phyloP scores from a whole-genome alignment of 1,140 invertebrate species.

The Microvelia longipes region DNA sequence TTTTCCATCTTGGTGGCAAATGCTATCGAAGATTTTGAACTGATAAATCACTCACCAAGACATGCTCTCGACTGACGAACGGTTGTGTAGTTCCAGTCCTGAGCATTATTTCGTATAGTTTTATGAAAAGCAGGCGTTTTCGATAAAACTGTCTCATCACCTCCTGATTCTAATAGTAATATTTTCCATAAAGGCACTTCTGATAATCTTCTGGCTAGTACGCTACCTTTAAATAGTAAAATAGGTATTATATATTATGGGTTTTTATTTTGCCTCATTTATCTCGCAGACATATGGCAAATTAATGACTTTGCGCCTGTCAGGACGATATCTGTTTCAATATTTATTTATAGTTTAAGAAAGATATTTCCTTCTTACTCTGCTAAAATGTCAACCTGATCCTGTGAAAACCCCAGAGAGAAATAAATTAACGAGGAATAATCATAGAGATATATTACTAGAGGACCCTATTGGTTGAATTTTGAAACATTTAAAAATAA shows the following conservation, averaged over 20 bases:
- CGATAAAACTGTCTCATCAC: neutral
- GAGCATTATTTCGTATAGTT: neutral
- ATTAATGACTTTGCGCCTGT: too few species aligned
- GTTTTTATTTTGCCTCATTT: neutral
- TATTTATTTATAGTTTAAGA: too few species aligned
- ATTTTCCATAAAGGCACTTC: constrained; percentile 67
- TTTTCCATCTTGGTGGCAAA: too few species aligned
- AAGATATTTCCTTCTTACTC: neutral
- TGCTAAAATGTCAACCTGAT: too few species aligned
- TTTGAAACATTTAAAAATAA: too few species aligned
- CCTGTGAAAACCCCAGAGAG: too few species aligned
- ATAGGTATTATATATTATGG: too few species aligned
- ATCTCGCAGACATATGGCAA: neutral
- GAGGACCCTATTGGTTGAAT: too few species aligned
- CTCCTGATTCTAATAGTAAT: constrained; percentile 66
- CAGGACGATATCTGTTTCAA: too few species aligned
- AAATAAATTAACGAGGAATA: too few species aligned
- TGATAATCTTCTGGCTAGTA: constrained; percentile 71
- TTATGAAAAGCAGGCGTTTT: neutral
- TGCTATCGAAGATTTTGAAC: too few species aligned
- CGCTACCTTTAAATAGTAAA: constrained; percentile 42
- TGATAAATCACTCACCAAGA: constrained; percentile 3
- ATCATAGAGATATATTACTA: too few species aligned
- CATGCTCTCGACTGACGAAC: constrained; percentile 7
- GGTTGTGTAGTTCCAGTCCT: constrained; percentile 11